Conservation (phyloP, 2,797 vertebrate genomes). For the Myiothlypis chrysogaster region DNA sequence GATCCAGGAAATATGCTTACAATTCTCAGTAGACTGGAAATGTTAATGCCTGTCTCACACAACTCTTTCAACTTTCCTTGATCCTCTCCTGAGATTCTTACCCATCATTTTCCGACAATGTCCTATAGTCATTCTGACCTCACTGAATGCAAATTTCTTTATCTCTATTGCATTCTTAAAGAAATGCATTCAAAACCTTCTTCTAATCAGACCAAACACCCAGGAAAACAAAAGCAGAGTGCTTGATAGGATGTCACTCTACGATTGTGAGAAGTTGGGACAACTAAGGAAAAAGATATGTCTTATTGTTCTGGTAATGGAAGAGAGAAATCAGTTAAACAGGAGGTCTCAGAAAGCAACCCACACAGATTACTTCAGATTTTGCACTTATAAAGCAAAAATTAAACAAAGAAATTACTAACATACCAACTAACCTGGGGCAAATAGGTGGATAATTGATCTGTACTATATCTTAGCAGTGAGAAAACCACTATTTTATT, state of each 20-base stretch:
- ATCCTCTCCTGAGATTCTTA: neutral
- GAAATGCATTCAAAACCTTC: neutral
- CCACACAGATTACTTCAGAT: neutral
- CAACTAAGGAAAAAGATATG: neutral
- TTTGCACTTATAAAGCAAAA: neutral
- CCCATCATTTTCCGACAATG: neutral
- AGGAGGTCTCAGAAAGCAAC: neutral
- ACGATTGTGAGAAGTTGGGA: neutral
- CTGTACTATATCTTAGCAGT: neutral
- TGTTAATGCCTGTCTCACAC: neutral
- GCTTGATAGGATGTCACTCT: neutral
- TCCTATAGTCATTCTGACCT: neutral
- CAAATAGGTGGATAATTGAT: neutral
- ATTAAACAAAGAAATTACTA: neutral
- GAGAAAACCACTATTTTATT: neutral
- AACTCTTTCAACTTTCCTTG: neutral
- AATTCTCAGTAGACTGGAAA: neutral
- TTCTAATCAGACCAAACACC: neutral
- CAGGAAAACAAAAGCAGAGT: neutral
- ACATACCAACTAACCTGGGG: neutral
- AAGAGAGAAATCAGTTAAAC: neutral
- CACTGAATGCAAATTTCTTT: neutral
- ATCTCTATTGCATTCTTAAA: neutral
- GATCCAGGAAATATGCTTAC: neutral
- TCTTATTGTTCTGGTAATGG: neutral